These are phyloP conservation scores for Drosophila borborema DNA, from an alignment of 2,888 invertebrate genomes.

Conservation along the genomic window DNA sequence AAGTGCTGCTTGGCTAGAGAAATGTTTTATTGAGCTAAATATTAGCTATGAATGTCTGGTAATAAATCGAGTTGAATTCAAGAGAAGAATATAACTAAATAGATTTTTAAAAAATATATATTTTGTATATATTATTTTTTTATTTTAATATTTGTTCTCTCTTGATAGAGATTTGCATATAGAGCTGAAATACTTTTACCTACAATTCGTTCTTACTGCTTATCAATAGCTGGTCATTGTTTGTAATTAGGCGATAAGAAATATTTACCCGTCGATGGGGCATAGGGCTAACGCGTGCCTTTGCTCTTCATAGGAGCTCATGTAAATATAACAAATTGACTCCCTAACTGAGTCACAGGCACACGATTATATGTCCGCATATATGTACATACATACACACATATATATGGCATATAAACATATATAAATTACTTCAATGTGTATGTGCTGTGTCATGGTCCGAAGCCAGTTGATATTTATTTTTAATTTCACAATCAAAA, in stretches of 20 bases:
- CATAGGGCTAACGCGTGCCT: conserved; percentile 39
- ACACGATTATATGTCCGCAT: not conserved
- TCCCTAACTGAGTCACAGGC: conserved; percentile 40
- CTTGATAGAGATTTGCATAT: not conserved
- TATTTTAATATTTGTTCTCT: not conserved
- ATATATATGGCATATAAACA: not conserved
- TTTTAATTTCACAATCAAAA: conserved; percentile 77
- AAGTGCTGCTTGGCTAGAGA: conserved; percentile 3
- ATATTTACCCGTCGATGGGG: conserved; percentile 29
- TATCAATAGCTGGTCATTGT: conserved; percentile 47
- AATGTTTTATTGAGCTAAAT: not conserved
- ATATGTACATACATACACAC: not conserved
- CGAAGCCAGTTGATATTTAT: conserved; percentile 49
- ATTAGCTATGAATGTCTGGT: not conserved
- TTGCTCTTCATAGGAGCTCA: not conserved
- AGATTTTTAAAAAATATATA: not conserved
- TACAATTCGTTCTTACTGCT: conserved; percentile 11
- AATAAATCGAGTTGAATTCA: not conserved
- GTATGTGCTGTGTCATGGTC: conserved; percentile 59
- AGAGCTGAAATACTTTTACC: conserved; percentile 1
- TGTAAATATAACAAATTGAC: conserved; percentile 42
- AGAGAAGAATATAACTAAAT: not conserved
- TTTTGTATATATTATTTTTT: not conserved
- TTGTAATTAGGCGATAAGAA: conserved; percentile 45
- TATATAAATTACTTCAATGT: not conserved